Evolutionary conservation across 2,888 invertebrate species (phyloP).

Genomic region (Meliscaeva auricollis): DNA sequence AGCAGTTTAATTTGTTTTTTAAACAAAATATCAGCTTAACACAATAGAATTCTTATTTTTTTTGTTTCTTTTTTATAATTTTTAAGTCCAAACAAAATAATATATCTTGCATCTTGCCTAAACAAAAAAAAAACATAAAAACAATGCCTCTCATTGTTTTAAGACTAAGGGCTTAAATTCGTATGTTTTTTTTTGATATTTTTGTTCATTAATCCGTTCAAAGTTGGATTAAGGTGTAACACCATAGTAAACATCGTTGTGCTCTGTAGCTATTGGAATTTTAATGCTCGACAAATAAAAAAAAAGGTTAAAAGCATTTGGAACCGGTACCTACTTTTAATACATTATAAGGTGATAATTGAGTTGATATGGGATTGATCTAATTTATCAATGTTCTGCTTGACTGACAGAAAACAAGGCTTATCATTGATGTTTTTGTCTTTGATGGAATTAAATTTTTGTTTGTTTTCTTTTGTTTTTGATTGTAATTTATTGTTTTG

Average conservation of each 20-base stretch:
- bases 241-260: conserved; percentile 1
- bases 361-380: conserved; percentile 52
- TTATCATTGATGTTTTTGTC: conserved; percentile 43
- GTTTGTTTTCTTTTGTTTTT: conserved; percentile 13
- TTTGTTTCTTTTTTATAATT: no score
- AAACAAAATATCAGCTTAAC: conserved; percentile 28
- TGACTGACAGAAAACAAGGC: conserved; percentile 58
- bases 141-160: conserved; percentile 66
- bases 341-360: conserved; percentile 69
- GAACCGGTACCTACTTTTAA: conserved; percentile 41
- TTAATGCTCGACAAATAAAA: conserved; percentile 2
- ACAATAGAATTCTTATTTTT: no score
- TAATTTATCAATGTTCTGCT: conserved; percentile 60
- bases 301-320: conserved; percentile 53
- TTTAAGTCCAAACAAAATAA: no score
- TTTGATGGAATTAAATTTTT: conserved; percentile 6
- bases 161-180: conserved; percentile 48
- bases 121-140: conserved; percentile 1
- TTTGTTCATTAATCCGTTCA: conserved; percentile 3
- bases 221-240: conserved; percentile 41
- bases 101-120: conserved; percentile 20
- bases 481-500: background rate
- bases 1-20: background rate
- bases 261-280: conserved; percentile 7
- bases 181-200: conserved; percentile 4